phyloP scores from a whole-genome alignment of 2,888 invertebrate genomes.

The Byasa hedistus region DNA sequence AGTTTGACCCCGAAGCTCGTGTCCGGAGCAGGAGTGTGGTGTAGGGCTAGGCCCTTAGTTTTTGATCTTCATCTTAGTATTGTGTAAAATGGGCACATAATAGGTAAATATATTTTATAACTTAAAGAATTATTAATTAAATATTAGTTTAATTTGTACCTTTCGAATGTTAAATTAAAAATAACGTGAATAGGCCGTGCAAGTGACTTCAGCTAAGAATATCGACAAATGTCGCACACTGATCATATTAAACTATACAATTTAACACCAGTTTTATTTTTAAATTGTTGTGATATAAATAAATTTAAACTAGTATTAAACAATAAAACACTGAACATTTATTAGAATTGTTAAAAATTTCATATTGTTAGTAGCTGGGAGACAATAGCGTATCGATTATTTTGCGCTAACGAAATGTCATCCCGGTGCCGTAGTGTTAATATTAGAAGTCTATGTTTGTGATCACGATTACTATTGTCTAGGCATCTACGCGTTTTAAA shows the following conservation, averaged over 20 bases:
- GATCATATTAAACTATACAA: constrained; percentile 62
- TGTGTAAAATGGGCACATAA: constrained; percentile 79
- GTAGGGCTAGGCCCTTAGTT: constrained; percentile 77
- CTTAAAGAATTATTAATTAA: constrained; percentile 29
- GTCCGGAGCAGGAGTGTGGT: constrained; percentile 75
- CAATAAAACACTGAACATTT: not conserved
- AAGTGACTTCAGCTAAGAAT: constrained; percentile 72
- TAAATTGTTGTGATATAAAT: constrained; percentile 34
- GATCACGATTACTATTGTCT: constrained; percentile 75
- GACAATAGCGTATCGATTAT: constrained; percentile 81
- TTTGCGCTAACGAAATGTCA: constrained; percentile 79
- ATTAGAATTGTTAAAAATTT: constrained; percentile 30
- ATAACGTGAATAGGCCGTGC: constrained; percentile 58
- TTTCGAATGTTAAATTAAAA: constrained; percentile 51
- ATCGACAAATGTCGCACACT: constrained; percentile 71
- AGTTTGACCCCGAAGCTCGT: constrained; percentile 80
- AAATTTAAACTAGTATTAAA: constrained; percentile 18
- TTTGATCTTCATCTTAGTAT: constrained; percentile 71
- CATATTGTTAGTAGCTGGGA: constrained; percentile 69
- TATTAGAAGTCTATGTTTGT: constrained; percentile 79
- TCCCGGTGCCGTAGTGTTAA: constrained; percentile 77
- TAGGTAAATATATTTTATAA: constrained; percentile 69
- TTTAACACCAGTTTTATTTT: constrained; percentile 61
- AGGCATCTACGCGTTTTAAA: constrained; percentile 78
- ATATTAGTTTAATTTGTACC: constrained; percentile 29